These are phyloP conservation scores for Ciconia boyciana DNA, from an alignment of 2,113 vertebrate genomes.

Conservation along the genomic window DNA sequence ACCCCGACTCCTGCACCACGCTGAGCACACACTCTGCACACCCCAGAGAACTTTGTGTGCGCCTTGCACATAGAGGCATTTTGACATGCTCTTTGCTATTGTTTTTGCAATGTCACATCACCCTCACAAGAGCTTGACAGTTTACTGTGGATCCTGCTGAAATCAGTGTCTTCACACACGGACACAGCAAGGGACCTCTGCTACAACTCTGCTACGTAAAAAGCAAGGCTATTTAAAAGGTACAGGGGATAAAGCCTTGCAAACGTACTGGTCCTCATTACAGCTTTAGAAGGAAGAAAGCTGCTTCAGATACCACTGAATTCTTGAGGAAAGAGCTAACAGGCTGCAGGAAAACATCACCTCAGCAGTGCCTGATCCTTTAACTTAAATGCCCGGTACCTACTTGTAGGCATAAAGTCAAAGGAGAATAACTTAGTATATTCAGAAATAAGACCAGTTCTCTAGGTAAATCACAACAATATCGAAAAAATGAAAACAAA, in stretches of 20 bases:
- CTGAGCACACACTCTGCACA: not conserved
- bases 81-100: not conserved
- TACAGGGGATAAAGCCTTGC: not conserved
- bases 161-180: not conserved
- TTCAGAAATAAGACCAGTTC: not conserved
- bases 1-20: fast-evolving
- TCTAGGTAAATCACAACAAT: not conserved
- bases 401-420: not conserved
- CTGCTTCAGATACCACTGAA: not conserved
- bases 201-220: not conserved
- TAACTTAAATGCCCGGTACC: not conserved
- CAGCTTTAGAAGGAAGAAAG: not conserved
- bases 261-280: not conserved
- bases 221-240: not conserved
- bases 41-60: not conserved
- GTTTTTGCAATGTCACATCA: not conserved
- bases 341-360: not conserved
- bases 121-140: not conserved
- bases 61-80: not conserved
- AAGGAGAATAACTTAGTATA: not conserved
- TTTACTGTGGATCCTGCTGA: not conserved
- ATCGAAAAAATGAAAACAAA: not conserved
- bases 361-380: not conserved
- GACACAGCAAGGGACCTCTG: not conserved
- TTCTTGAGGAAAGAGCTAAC: not conserved